phyloP scores from a whole-genome alignment of 2,888 invertebrate genomes.

The Xestia c-nigrum region DNA sequence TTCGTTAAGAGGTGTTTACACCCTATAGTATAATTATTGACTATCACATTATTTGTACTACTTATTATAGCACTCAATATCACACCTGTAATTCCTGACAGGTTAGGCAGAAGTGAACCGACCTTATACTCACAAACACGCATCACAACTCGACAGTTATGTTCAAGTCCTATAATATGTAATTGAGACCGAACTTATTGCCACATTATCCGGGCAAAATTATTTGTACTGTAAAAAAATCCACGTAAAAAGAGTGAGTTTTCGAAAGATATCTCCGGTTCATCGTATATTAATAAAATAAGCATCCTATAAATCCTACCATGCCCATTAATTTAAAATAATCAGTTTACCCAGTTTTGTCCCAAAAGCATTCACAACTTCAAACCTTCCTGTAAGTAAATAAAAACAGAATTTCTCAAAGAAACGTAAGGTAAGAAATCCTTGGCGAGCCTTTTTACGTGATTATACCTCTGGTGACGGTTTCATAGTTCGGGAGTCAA shows the following conservation, averaged over 20 bases:
- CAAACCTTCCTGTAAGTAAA: slow-evolving; percentile 31
- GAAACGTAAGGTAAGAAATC: slow-evolving; percentile 45
- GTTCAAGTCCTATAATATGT: too few species aligned
- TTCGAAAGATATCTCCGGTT: not conserved
- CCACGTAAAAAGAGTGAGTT: not conserved
- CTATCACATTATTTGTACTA: too few species aligned
- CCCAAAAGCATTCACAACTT: not conserved
- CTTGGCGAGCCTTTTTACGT: slow-evolving; percentile 58
- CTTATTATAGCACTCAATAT: too few species aligned
- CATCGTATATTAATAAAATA: not conserved
- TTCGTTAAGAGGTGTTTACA: too few species aligned
- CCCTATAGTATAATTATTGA: too few species aligned
- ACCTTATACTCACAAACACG: too few species aligned
- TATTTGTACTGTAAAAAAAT: not conserved
- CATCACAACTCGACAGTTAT: too few species aligned
- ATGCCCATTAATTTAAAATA: not conserved
- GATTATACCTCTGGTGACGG: slow-evolving; percentile 63
- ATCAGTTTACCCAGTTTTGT: not conserved
- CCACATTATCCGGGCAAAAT: not conserved
- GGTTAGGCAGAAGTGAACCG: too few species aligned
- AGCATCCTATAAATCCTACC: too few species aligned
- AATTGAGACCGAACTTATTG: too few species aligned
- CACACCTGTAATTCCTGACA: too few species aligned
- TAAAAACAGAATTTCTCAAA: slow-evolving; percentile 29
- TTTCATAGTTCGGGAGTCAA: slow-evolving; percentile 68